These are phyloP conservation scores for Anoplopoma fimbria DNA, from an alignment of 2,113 vertebrate species.

Conservation along the genomic window DNA sequence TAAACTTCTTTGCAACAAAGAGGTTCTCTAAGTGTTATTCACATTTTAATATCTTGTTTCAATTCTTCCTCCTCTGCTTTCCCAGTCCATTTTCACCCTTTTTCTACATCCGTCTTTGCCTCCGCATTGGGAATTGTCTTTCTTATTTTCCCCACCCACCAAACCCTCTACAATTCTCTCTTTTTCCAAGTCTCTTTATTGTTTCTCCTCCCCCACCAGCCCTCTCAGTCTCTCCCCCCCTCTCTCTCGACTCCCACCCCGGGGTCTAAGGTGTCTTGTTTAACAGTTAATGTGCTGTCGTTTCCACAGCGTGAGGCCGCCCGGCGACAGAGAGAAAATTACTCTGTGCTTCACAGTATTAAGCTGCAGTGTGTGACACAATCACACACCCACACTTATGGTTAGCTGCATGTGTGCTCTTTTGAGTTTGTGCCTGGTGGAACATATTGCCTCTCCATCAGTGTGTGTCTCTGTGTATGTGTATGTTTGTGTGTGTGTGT, in stretches of 20 bases:
- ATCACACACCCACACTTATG: constrained; percentile 41
- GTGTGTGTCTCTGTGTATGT: constrained; percentile 50
- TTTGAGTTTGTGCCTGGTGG: constrained; percentile 52
- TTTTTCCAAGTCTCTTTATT: constrained; percentile 21
- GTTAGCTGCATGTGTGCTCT: constrained; percentile 51
- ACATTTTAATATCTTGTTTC: background rate
- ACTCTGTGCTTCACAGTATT: constrained; percentile 70
- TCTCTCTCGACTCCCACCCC: constrained; percentile 32
- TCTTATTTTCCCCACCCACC: background rate
- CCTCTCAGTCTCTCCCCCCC: constrained; percentile 21
- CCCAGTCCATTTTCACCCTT: constrained; percentile 31
- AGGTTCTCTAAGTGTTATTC: background rate
- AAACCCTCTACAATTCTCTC: constrained; percentile 14
- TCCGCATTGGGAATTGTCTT: constrained; percentile 2
- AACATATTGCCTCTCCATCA: constrained; percentile 69
- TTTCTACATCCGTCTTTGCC: background rate
- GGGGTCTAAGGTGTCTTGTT: constrained; percentile 78
- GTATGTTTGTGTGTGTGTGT: constrained; percentile 32
- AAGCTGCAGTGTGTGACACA: constrained; percentile 68
- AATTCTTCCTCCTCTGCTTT: background rate
- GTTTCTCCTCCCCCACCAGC: constrained; percentile 21
- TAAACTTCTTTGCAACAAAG: background rate
- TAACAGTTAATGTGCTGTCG: constrained; percentile 80
- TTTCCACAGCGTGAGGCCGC: constrained; percentile 67
- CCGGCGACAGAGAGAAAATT: constrained; percentile 70